Evolutionary conservation across 2,113 vertebrate genomes (phyloP).

Genomic region (Micromys minutus): DNA sequence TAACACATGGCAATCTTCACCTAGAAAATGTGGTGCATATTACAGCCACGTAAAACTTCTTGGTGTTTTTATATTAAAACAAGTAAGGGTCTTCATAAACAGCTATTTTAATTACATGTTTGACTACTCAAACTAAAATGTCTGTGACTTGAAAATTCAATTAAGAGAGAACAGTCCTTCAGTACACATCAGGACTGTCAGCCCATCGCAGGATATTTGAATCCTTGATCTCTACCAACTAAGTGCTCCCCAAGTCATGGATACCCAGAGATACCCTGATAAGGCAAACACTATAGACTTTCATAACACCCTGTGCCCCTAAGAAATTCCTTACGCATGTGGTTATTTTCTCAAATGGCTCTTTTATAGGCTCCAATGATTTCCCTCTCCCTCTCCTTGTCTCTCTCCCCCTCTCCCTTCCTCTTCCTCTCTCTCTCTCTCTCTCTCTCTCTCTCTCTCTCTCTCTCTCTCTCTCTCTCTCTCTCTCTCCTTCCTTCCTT

Average conservation of each 20-base stretch:
- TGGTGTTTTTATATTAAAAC: constrained; percentile 37
- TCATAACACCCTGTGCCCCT: not conserved
- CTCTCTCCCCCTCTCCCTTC: no score
- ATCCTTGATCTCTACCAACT: not conserved
- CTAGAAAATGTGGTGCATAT: constrained; percentile 30
- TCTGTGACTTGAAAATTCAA: constrained; percentile 11
- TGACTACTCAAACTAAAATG: not conserved
- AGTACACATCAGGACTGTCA: not conserved
- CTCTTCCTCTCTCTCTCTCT: no score
- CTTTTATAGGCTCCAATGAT: not conserved
- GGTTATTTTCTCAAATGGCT: not conserved
- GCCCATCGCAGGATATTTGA: not conserved
- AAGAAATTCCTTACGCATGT: not conserved
- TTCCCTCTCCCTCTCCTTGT: no score
- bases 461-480: not conserved
- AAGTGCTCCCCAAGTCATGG: not conserved
- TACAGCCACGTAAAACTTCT: not conserved
- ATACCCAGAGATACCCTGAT: not conserved
- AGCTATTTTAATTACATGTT: constrained; percentile 6
- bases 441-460: no score
- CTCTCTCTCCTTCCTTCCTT: not conserved
- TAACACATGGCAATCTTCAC: not conserved
- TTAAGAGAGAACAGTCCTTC: not conserved
- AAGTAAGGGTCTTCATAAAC: not conserved
- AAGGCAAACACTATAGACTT: not conserved